Evolutionary conservation across 2,888 invertebrate species (phyloP).

Genomic region (Meiosimyza decipiens): DNA sequence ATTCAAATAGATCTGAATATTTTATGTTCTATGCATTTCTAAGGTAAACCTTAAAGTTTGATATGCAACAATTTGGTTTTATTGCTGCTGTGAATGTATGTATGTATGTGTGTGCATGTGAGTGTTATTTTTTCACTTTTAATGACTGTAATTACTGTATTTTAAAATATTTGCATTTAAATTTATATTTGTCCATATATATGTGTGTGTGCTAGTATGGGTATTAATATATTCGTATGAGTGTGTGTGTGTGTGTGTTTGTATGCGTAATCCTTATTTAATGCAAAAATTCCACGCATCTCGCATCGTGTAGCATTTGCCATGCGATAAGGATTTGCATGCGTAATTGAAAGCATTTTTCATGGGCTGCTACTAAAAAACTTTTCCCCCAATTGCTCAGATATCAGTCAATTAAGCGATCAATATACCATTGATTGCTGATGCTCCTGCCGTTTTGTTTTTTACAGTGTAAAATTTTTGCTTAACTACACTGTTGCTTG

Average conservation of each 20-base stretch:
- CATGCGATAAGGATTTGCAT: conserved; percentile 25
- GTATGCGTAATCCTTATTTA: conserved; percentile 25
- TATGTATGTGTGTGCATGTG: not conserved
- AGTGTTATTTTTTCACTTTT: not conserved
- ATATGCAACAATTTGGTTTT: conserved; percentile 24
- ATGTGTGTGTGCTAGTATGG: not conserved
- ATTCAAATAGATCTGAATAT: too few species aligned
- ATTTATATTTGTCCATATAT: conserved; percentile 14
- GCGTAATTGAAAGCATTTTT: conserved; percentile 4
- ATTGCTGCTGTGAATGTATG: conserved; percentile 9
- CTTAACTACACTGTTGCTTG: too few species aligned
- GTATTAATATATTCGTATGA: not conserved
- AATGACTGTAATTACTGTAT: conserved; percentile 32
- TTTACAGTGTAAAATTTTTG: too few species aligned
- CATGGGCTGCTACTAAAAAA: not conserved
- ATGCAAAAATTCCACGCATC: conserved; percentile 22
- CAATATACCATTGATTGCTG: too few species aligned
- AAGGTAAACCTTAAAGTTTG: too few species aligned
- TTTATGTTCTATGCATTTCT: too few species aligned
- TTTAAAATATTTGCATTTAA: conserved; percentile 31
- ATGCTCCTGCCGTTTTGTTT: too few species aligned
- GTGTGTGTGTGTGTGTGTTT: conserved; percentile 4
- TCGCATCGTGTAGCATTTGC: not conserved
- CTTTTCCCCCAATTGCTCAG: too few species aligned
- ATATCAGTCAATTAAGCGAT: too few species aligned